Evolutionary conservation across 2,113 vertebrate species (phyloP).

Genomic region (Ornithorhynchus anatinus): DNA sequence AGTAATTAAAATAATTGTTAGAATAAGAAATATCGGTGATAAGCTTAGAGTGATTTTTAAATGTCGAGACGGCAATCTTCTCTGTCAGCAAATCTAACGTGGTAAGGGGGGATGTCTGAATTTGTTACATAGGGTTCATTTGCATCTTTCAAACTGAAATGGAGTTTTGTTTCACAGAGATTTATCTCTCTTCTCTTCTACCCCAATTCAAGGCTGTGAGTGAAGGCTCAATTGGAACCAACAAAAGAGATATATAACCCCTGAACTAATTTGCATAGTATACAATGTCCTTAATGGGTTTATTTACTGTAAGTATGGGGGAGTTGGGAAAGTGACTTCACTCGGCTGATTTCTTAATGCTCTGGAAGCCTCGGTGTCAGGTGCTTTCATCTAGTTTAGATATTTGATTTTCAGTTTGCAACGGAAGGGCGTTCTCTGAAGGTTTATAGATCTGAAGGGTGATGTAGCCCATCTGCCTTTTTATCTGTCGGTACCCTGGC

Average conservation of each 20-base stretch:
- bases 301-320: constrained; percentile 17
- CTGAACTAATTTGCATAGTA: constrained; percentile 49
- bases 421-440: constrained; percentile 35
- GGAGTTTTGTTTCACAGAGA: constrained; percentile 46
- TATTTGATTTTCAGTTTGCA: constrained; percentile 41
- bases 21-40: constrained; percentile 1
- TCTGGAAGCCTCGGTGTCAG: constrained; percentile 8
- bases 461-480: not conserved
- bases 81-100: not conserved
- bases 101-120: not conserved
- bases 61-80: not conserved
- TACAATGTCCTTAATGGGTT: constrained; percentile 23
- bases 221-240: not conserved
- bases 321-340: constrained; percentile 44
- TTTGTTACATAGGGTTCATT: constrained; percentile 29
- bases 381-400: constrained; percentile 29
- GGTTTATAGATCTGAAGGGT: not conserved
- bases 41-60: not conserved
- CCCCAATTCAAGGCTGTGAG: constrained; percentile 1
- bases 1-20: not conserved
- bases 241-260: constrained; percentile 37
- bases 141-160: constrained; percentile 47
- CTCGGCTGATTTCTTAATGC: constrained; percentile 30
- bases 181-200: constrained; percentile 55
- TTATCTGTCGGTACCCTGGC: constrained; percentile 5